Conservation (phyloP, 2,113 vertebrate species). For the Cebus imitator region DNA sequence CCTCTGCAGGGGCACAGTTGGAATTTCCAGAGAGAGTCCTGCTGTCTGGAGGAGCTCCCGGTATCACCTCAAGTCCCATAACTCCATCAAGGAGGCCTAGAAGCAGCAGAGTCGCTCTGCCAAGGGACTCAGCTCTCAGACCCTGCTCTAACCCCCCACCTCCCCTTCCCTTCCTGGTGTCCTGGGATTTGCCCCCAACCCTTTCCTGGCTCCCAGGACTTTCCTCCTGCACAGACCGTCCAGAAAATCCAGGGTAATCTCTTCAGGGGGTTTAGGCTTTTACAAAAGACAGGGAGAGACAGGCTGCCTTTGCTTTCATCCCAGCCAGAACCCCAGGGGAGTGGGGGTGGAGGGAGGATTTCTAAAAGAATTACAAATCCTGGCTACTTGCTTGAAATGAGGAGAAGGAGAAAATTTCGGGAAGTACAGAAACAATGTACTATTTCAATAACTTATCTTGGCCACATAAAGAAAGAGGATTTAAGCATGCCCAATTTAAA, state of each 20-base stretch:
- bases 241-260: background rate
- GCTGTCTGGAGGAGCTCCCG: background rate
- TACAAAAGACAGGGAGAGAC: background rate
- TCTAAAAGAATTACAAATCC: background rate
- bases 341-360: background rate
- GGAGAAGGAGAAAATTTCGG: background rate
- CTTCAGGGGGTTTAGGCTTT: background rate
- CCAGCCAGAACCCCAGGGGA: background rate
- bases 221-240: background rate
- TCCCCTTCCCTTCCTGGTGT: background rate
- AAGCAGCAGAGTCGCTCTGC: background rate
- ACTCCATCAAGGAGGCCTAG: no score
- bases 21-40: background rate
- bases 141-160: rapidly evolving
- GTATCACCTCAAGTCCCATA: background rate
- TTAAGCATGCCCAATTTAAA: background rate
- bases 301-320: background rate
- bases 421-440: background rate
- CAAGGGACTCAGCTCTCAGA: background rate
- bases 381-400: background rate
- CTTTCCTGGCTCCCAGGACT: background rate
- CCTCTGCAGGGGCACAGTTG: background rate
- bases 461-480: background rate
- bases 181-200: background rate
- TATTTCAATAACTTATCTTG: background rate